Base-by-base conservation (phyloP, 2,113 vertebrate species). In the Oceanites oceanicus region DNA sequence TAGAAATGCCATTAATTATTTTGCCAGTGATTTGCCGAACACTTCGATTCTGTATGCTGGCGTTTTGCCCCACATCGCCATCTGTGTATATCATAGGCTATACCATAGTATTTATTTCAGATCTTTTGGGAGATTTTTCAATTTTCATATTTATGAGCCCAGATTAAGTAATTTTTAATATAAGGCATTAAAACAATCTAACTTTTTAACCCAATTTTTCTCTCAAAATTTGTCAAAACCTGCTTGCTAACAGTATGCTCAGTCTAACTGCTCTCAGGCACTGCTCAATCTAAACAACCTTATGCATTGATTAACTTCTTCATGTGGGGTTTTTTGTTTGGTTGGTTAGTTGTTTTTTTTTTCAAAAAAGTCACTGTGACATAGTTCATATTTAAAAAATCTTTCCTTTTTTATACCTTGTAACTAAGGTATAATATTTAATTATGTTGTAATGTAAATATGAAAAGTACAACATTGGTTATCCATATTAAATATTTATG, bases 1-100 rank as follows among this genome's bases (percentile, higher is more conserved):
- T 95, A 90, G 86, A 96, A 91, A 91, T 94, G 55, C 63, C 71
- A 79, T 96, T 97, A 94, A 86, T 94, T 96, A 78, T 90, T 72
- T 53, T 89, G 90, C 71, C 94, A 7, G 4, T n/a, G 42, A 91
- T 55, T 87, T 0, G 5, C 61, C 22, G 1, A 90, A 91, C 10
- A 8, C 77, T 81, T 76, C 1, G 30, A 63, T 82, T 81, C 81
- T 49, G 26, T 77, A 27, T 22, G 40, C 45, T 90, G 77, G 88
- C 52, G 0, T 26, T 45, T 17, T 74, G 53, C 86, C 77, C 23
- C 32, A 16, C n/a, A 66, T 84, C 80, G 29, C 84, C 76, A 93
- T 94, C 94, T 97, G 93, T 58, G 72, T 65, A 32, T 42, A 61
- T 80, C 56, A 70, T 59, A 74, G 66, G 44, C 83, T 77, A 22